Base-by-base conservation (phyloP, 2,888 invertebrate genomes). In the Andrena trimmerana region DNA sequence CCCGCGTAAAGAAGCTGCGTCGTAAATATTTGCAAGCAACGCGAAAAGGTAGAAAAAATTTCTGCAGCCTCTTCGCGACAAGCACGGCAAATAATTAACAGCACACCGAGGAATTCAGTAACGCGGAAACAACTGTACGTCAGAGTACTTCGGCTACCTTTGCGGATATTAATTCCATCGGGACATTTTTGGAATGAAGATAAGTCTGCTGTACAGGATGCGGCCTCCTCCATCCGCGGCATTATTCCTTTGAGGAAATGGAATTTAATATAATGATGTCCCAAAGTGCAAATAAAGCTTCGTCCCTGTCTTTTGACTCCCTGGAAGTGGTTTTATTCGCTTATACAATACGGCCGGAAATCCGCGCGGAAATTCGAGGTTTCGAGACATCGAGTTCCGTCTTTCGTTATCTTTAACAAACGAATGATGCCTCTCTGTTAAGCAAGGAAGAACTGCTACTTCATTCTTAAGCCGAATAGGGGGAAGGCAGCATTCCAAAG, bases 1-100 rank as follows among this genome's bases (percentile, higher is more conserved):
- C 57, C 63, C 62, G 74, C 68, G 77, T 48, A 74, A 81, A 78
- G 81, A 65, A 74, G 60, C 66, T 52, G 62, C 33, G 63, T 59
- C 62, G 76, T 63, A 80, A 80, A 84, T 84, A 73, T 66, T 73
- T 57, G n/a, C 6, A 7, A 4, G 13, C 57, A 1, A 2, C 10
- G 5, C 13, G 59, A 27, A 60, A 75, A 5, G 0, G 2, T 20
- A 8, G 7, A n/a, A 72, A 27, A 1, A 27, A 57, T 60, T 60
- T 10, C n/a, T 27, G 13, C 13, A n/a, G 20, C 33, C 16, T 5
- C 16, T 16, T 4, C 16, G 42, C 42, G 42, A 16, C 3, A 13
- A 13, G 13, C 42, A 13, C 42, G 42, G 16, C 42, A 42, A 42
- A 42, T 42, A 42, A 42, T 42, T 42, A 42, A 42, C 42, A 16